Percentiles rank a stretch among this genome's conserved stretches.
These are phyloP conservation scores for Reinhardtius hippoglossoides DNA, from an alignment of 2,113 vertebrate genomes.

Conservation along the genomic window DNA sequence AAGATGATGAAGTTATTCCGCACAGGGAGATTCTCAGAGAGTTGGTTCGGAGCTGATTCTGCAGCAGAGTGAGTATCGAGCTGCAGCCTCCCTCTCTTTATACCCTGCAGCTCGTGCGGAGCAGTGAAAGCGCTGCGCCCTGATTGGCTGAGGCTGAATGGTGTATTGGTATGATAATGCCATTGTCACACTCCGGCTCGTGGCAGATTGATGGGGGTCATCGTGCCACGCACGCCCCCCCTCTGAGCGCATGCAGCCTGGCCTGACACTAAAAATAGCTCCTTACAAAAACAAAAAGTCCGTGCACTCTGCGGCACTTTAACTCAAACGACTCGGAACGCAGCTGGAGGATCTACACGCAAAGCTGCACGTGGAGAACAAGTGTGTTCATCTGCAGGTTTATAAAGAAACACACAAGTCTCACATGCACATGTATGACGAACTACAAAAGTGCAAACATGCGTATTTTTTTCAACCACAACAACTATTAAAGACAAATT, in stretches of 20 bases:
- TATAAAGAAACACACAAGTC: no score
- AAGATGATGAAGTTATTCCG: constrained; percentile 51
- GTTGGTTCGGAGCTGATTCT: constrained; percentile 39
- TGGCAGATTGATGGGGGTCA: constrained; percentile 39
- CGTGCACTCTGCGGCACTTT: constrained; percentile 16
- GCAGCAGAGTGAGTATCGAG: constrained; percentile 36
- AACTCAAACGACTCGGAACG: neutral
- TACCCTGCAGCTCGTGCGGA: constrained; percentile 68
- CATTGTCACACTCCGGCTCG: constrained; percentile 74
- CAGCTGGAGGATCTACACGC: neutral
- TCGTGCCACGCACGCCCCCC: constrained; percentile 23
- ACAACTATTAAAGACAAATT: neutral
- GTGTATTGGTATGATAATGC: constrained; percentile 84
- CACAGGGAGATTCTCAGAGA: constrained; percentile 16
- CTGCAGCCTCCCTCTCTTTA: constrained; percentile 53
- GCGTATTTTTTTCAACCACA: no score
- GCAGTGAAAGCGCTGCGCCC: constrained; percentile 58
- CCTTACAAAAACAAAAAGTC: constrained; percentile 31
- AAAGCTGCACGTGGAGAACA: no score
- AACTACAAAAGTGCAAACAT: no score
- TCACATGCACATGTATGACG: no score
- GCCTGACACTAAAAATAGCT: constrained; percentile 60
- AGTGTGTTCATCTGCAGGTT: no score
- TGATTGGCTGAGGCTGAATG: constrained; percentile 77
- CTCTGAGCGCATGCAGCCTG: constrained; percentile 19